phyloP scores from a whole-genome alignment of 2,113 vertebrate genomes.

The Pelmatolapia mariae region DNA sequence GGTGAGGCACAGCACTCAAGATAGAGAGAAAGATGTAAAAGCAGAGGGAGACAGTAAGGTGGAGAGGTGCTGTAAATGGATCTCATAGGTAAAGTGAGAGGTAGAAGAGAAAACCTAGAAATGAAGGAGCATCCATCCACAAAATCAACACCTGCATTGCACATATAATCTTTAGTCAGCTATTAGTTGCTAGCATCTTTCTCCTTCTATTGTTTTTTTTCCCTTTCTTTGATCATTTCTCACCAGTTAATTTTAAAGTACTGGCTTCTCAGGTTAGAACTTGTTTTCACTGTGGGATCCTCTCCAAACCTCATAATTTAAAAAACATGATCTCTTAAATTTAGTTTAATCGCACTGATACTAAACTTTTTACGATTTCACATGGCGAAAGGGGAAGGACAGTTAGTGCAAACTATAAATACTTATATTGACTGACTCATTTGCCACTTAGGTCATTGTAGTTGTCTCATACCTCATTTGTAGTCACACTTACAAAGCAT shows the following conservation, averaged over 20 bases:
- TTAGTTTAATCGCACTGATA: not conserved
- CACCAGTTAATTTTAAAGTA: not conserved
- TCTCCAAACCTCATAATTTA: not conserved
- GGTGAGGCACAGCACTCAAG: slow-evolving; percentile 59
- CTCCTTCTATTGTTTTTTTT: not conserved
- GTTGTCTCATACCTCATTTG: not conserved
- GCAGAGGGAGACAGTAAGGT: slow-evolving; percentile 6
- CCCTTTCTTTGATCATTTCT: not conserved
- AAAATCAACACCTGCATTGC: slow-evolving; percentile 39
- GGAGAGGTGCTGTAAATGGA: slow-evolving; percentile 23
- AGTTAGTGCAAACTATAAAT: slow-evolving; percentile 5
- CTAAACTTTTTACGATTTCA: not conserved
- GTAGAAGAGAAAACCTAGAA: not conserved
- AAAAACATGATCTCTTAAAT: not conserved
- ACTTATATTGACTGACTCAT: slow-evolving; percentile 12
- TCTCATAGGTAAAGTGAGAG: not conserved
- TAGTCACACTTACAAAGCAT: not conserved
- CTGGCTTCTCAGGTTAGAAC: not conserved
- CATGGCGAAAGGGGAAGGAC: not conserved
- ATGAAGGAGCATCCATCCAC: not conserved
- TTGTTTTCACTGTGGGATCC: not conserved
- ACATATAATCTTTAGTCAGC: slow-evolving; percentile 1
- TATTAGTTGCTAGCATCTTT: not conserved
- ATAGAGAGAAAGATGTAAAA: slow-evolving; percentile 52
- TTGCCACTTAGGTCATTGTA: not conserved